Evolutionary conservation across 2,888 invertebrate species (phyloP), one percentile per base, ranked within the genome.

Genomic region (Kryphioiulus occultus): DNA sequence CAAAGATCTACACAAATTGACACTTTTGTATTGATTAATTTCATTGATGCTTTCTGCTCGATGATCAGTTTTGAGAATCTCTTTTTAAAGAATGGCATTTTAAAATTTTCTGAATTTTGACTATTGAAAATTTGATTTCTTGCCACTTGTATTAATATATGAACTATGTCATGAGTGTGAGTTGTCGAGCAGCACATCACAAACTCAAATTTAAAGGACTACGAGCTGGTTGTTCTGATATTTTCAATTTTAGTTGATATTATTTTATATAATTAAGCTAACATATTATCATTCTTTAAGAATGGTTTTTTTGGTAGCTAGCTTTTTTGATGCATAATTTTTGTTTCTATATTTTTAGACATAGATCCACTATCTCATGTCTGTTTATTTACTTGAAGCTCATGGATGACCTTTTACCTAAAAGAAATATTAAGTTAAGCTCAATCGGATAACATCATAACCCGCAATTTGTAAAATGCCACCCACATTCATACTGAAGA

Each of bases 301-400:
- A 19, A 19, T 42, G 26, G 15, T 78, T 85, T 35, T 84, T 22
- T 10, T n/a, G 39, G 85, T 85, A 85, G 85, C 85, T 85, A 85
- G 85, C 22, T 85, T 85, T 78, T 84, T 42, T 39, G 85, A 85
- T 42, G 85, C 85, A 85, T 85, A 85, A 85, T 85, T 85, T 44
- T 85, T 22, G 26, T 85, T 85, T 26, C 85, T 19, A 85, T 30
- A 78, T 78, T 78, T 30, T 78, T 78, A 78, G 30, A 30, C 68
- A 26, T 68, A 22, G 30, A 15, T 78, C 30, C 78, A 30, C 15
- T 32, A 78, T 78, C 78, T 78, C 78, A 17, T 68, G 5, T 78
- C 30, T 78, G 30, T 78, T 78, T 78, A 78, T 78, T 78, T 78
- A 78, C 78, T 30, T 30, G 53, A 53, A 53, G 53, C 53, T 53